These are phyloP conservation scores for Abscondita cerata DNA, from an alignment of 2,888 invertebrate species.

Conservation along the genomic window DNA sequence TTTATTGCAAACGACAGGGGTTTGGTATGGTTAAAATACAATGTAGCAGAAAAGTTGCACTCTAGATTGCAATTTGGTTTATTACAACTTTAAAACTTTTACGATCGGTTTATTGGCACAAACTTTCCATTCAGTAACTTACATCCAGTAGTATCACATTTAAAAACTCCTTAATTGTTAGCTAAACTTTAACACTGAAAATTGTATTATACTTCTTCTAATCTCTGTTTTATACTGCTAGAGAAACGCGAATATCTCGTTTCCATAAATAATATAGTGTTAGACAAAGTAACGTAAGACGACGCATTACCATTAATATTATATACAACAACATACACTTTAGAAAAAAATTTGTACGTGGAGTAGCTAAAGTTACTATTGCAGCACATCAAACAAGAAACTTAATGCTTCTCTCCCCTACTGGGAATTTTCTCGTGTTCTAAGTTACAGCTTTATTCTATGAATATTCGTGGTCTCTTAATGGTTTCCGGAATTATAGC, in stretches of 20 bases:
- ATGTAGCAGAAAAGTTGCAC: neutral
- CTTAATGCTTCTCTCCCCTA: slow-evolving; percentile 14
- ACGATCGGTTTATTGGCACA: slow-evolving; percentile 2
- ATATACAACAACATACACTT: neutral
- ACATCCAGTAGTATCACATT: too few relatives aligned
- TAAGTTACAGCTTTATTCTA: slow-evolving; percentile 4
- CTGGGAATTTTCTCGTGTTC: slow-evolving; percentile 15
- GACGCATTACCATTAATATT: neutral
- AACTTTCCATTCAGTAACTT: slow-evolving; percentile 9
- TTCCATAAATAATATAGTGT: neutral
- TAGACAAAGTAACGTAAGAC: neutral
- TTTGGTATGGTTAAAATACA: too few relatives aligned
- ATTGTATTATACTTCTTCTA: too few relatives aligned
- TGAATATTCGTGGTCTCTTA: slow-evolving; percentile 30
- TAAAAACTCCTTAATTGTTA: too few relatives aligned
- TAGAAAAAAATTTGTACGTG: neutral
- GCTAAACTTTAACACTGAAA: too few relatives aligned
- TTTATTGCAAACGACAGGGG: too few relatives aligned
- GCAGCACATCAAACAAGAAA: slow-evolving; percentile 20
- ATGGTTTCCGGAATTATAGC: slow-evolving; percentile 30
- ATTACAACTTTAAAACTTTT: slow-evolving; percentile 9
- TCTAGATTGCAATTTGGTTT: neutral
- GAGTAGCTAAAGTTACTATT: neutral
- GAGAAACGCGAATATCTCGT: too few relatives aligned
- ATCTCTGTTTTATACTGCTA: too few relatives aligned